These are phyloP conservation scores for Ctenoplectra terminalis DNA, from an alignment of 1,140 invertebrate species.

Conservation along the genomic window DNA sequence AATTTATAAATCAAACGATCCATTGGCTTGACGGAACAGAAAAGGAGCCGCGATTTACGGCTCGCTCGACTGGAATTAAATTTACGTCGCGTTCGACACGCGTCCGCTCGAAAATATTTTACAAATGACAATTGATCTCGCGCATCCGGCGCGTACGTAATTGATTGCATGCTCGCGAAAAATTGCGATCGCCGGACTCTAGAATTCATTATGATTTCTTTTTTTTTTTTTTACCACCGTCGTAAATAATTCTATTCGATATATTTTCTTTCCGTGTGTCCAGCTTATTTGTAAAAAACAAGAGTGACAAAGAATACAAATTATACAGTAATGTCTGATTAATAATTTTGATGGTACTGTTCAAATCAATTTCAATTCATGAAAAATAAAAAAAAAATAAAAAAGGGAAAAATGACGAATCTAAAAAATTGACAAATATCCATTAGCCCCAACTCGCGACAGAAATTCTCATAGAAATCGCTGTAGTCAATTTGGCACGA, in stretches of 20 bases:
- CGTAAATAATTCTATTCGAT: not conserved
- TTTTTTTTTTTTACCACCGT: not conserved
- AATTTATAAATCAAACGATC: slow-evolving; percentile 40
- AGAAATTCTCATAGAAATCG: not conserved
- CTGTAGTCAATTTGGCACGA: not conserved
- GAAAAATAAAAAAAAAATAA: not conserved
- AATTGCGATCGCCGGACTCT: not conserved
- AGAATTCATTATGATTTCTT: not conserved
- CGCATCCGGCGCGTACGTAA: slow-evolving; percentile 6
- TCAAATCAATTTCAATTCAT: not conserved
- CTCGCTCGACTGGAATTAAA: slow-evolving; percentile 10
- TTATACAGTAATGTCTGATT: too few species aligned
- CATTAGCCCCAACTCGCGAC: not conserved
- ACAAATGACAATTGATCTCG: slow-evolving; percentile 39
- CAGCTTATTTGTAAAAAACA: not conserved
- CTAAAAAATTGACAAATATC: not conserved
- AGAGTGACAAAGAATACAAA: not conserved
- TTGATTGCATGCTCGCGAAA: slow-evolving; percentile 24
- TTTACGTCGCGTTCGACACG: slow-evolving; percentile 1
- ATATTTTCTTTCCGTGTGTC: too few species aligned
- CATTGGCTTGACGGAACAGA: not conserved
- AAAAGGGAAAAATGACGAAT: not conserved
- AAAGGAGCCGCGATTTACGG: slow-evolving; percentile 30
- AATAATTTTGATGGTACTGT: not conserved
- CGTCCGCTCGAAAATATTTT: slow-evolving; percentile 20